Evolutionary conservation across 2,797 vertebrate species (phyloP).

Genomic region (Chelon labrosus): DNA sequence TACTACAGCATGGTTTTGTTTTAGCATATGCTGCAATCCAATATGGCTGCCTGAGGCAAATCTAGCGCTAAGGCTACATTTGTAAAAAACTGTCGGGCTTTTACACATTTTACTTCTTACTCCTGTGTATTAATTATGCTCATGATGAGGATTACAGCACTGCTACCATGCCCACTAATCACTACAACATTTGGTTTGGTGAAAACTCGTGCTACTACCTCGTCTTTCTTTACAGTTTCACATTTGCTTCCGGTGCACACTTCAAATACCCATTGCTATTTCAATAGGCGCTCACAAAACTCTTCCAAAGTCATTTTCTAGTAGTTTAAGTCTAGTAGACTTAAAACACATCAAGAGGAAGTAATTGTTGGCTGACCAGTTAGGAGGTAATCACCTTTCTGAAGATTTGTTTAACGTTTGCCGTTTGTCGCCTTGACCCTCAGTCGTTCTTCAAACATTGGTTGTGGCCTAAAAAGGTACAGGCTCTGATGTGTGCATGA

Average conservation of each 20-base stretch:
- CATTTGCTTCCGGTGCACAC: too few species aligned
- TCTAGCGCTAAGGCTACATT: too few species aligned
- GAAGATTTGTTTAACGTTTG: slow-evolving; percentile 72
- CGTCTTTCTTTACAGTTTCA: too few species aligned
- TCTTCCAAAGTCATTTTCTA: too few species aligned
- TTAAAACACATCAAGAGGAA: slow-evolving; percentile 13
- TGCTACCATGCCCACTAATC: too few species aligned
- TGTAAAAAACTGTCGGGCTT: not conserved
- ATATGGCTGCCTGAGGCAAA: too few species aligned
- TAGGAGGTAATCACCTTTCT: slow-evolving; percentile 46
- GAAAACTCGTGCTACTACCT: too few species aligned
- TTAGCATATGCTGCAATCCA: not conserved
- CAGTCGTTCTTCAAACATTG: slow-evolving; percentile 66
- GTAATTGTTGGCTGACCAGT: slow-evolving; percentile 58
- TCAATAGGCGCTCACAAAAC: too few species aligned
- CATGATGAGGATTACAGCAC: too few species aligned
- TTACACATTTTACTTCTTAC: not conserved
- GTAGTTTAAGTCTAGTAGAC: not conserved
- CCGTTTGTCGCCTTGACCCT: slow-evolving; percentile 74
- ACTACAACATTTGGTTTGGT: too few species aligned
- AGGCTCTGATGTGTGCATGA: slow-evolving; percentile 38
- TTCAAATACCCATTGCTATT: too few species aligned
- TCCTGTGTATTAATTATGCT: not conserved
- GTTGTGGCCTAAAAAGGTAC: slow-evolving; percentile 19
- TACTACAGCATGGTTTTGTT: too few species aligned